Conservation (phyloP, 2,113 vertebrate genomes). For the Pachycephala philippinensis region DNA sequence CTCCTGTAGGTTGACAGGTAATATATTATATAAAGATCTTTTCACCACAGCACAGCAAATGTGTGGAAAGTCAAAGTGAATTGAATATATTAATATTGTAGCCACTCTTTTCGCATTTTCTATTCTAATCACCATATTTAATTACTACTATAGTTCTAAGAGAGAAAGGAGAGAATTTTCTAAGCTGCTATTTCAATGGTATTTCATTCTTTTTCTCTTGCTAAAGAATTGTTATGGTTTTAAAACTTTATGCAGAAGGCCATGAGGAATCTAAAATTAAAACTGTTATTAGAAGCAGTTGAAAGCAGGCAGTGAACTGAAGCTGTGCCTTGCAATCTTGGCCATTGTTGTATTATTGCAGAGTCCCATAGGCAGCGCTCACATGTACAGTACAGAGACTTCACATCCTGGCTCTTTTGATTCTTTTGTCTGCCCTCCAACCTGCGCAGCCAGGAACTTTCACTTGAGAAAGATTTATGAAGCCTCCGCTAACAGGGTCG, state of each 20-base stretch:
- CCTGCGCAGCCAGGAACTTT: slow-evolving; percentile 84
- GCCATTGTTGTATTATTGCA: slow-evolving; percentile 89
- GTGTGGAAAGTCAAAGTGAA: not conserved
- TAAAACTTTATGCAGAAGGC: slow-evolving; percentile 42
- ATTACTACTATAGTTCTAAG: not conserved
- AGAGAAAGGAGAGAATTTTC: not conserved
- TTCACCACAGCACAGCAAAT: not conserved
- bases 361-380: slow-evolving; percentile 79
- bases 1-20: not conserved
- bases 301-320: slow-evolving; percentile 73
- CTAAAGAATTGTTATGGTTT: not conserved
- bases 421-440: slow-evolving; percentile 87
- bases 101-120: not conserved
- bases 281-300: slow-evolving; percentile 70
- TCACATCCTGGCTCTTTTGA: slow-evolving; percentile 87
- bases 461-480: slow-evolving; percentile 92
- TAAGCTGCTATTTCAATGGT: not conserved
- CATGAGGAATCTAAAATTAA: slow-evolving; percentile 62
- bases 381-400: slow-evolving; percentile 73
- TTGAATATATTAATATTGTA: not conserved
- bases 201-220: not conserved
- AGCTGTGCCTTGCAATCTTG: slow-evolving; percentile 69
- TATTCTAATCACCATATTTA: not conserved
- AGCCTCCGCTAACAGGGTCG: slow-evolving; percentile 79
- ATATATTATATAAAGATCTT: not conserved